Base-by-base conservation (phyloP, 2,888 invertebrate genomes). In the Drosophila borborema region DNA sequence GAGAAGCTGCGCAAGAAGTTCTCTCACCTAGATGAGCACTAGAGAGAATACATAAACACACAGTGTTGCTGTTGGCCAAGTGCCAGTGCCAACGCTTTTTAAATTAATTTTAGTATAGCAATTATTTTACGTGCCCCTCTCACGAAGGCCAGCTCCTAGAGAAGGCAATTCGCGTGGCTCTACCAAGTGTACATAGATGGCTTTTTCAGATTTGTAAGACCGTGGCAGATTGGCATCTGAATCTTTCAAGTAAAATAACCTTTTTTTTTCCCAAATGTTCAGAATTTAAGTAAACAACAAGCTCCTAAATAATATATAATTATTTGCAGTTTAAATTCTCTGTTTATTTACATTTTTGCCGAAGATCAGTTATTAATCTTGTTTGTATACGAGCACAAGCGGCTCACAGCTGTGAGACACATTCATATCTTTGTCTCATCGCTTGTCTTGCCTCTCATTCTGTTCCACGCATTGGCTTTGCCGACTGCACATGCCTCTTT, bases 1-100 rank as follows among this genome's bases (percentile, higher is more conserved):
- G 98, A 99, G 92, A 99, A 99, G 92, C 93, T 98, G n/a, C 94
- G 99, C 88, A 94, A 97, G 90, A 95, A 97, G 41, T 98, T 97
- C 93, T 94, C 95, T 46, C 96, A 98, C 94, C 94, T 98, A 62
- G 98, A 99, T 93, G 95, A 96, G 92, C 51, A 51, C 34, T 51
- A 51, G 4, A 14, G 38, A 38, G 38, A 38, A 14, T 14, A 1
- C n/a, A 48, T 8, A 45, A 9, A 18, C 10, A 16, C 8, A 7
- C 23, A 3, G 7, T 6, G 16, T 16, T 23, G 23, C 46, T 1
- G 48, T 34, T n/a, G 28, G 41, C 16, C 18, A 46, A 45, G 53
- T 43, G 46, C 67, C n/a, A 20, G 31, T n/a, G 43, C 68, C 18
- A 18, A 38, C 28, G 31, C 46, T 5, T 64, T 51, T 54, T 80